Evolutionary conservation across 2,113 vertebrate genomes (phyloP).

Genomic region (Epinephelus fuscoguttatus): DNA sequence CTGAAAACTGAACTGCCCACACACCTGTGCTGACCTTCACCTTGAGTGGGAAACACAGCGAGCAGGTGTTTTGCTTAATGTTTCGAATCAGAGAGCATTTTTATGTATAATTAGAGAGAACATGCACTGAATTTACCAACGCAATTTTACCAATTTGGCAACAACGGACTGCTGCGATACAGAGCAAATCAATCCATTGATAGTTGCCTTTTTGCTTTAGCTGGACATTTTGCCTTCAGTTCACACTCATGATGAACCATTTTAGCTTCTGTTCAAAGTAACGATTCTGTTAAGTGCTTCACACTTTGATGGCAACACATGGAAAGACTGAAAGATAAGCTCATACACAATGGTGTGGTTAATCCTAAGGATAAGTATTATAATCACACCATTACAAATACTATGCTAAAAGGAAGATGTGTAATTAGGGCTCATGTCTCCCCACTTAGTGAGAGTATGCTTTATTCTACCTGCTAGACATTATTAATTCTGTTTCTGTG

Average conservation of each 20-base stretch:
- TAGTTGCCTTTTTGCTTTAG: conserved; percentile 3
- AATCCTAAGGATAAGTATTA: conserved; percentile 1
- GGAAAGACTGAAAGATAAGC: conserved; percentile 12
- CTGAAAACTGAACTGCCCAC: conserved; percentile 48
- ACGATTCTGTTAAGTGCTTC: conserved; percentile 27
- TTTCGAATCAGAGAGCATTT: conserved; percentile 34
- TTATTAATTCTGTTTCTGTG: conserved; percentile 12
- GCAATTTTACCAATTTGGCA: conserved; percentile 26
- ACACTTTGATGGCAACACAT: background rate
- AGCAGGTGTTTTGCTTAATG: conserved; percentile 40
- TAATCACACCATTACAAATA: conserved; percentile 15
- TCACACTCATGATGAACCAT: conserved; percentile 21
- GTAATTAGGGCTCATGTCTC: conserved; percentile 13
- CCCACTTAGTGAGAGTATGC: background rate
- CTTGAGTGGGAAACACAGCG: conserved; percentile 30
- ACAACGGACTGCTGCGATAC: background rate
- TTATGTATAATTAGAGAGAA: conserved; percentile 23
- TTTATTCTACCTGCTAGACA: conserved; percentile 2
- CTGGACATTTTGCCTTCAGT: background rate
- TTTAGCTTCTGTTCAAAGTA: conserved; percentile 14
- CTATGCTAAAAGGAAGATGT: background rate
- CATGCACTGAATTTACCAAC: background rate
- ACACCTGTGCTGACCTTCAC: conserved; percentile 68
- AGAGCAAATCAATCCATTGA: background rate
- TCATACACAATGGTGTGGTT: conserved; percentile 15